These are phyloP conservation scores for Camponotus pennsylvanicus DNA, from an alignment of 1,140 invertebrate genomes.

Conservation along the genomic window DNA sequence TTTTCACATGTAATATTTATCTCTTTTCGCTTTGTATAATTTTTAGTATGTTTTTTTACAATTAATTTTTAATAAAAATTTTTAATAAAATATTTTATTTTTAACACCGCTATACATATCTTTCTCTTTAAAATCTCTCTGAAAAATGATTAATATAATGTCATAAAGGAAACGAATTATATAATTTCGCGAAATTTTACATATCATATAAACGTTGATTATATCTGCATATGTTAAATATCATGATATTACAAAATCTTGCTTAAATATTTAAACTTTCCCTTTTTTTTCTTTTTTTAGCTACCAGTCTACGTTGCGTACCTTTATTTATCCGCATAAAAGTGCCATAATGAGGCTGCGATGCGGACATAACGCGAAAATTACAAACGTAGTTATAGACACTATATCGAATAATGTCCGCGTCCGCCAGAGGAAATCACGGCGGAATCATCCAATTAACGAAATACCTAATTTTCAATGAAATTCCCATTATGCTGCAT, in stretches of 20 bases:
- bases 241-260: constrained; percentile 1
- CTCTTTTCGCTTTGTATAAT: neutral
- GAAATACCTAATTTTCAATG: constrained; percentile 67
- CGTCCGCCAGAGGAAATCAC: constrained; percentile 57
- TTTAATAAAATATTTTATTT: neutral
- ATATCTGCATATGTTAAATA: neutral
- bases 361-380: constrained; percentile 54
- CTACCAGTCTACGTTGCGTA: neutral
- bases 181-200: constrained; percentile 12
- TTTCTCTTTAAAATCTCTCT: neutral
- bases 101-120: neutral
- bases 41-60: neutral
- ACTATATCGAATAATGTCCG: constrained; percentile 60
- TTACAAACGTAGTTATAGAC: constrained; percentile 59
- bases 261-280: neutral
- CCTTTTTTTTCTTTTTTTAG: neutral
- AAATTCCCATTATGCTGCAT: constrained; percentile 60
- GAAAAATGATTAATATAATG: neutral
- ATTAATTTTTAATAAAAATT: constrained; percentile 5
- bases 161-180: neutral
- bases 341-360: constrained; percentile 41
- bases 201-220: neutral
- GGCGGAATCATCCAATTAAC: constrained; percentile 60
- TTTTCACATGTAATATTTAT: neutral
- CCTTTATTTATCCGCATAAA: constrained; percentile 46